Conservation (phyloP, 2,888 invertebrate genomes). For the Clepsis dumicolana region DNA sequence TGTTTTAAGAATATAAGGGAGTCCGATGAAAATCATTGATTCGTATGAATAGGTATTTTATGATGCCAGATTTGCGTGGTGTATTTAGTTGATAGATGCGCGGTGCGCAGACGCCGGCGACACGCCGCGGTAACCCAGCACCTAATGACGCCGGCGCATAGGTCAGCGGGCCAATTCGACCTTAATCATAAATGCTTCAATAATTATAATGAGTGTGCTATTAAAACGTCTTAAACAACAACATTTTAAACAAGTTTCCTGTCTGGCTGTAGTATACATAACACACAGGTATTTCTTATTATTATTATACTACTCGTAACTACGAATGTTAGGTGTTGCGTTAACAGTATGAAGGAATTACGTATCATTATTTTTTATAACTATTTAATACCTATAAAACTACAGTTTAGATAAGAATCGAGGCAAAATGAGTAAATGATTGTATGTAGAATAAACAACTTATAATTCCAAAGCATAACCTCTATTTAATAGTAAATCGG, state of each 20-base stretch:
- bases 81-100: conserved; percentile 2
- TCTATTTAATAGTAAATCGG: conserved; percentile 20
- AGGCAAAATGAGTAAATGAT: not conserved
- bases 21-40: not conserved
- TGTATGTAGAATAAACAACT: not conserved
- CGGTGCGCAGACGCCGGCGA: conserved; percentile 5
- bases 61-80: not conserved
- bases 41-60: not conserved
- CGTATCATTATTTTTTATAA: not conserved
- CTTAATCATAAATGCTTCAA: conserved; percentile 32
- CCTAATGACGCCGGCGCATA: conserved; percentile 5
- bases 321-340: not conserved
- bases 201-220: conserved; percentile 22
- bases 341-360: not conserved
- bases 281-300: too few species aligned
- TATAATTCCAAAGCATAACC: conserved; percentile 9
- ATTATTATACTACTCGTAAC: not conserved
- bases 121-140: not conserved
- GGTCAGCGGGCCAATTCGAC: conserved; percentile 12
- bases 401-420: not conserved
- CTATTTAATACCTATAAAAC: not conserved
- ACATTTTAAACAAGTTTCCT: conserved; percentile 29
- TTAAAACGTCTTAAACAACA: conserved; percentile 25
- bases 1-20: not conserved
- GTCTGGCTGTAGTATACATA: not conserved